Evolutionary conservation across 2,888 invertebrate species (phyloP), one percentile per base, ranked within the genome.

Genomic region (Helobdella robusta): DNA sequence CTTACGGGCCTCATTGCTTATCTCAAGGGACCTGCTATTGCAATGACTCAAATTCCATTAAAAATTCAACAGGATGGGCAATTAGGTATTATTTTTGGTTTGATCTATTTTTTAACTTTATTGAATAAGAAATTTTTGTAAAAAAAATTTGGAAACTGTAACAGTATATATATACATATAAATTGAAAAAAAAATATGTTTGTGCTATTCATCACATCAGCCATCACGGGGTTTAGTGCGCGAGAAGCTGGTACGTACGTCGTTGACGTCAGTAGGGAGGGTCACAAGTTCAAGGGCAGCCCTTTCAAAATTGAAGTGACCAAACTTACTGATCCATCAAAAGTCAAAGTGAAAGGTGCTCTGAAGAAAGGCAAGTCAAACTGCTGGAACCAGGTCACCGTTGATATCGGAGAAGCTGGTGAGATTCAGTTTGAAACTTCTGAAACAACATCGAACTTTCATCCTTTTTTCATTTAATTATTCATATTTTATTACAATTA

Each of bases 291-390:
- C 73, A 87, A 88, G 71, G 92, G 92, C 78, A 93, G 92, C 0
- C 97, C 95, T 0, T 97, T 95, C 83, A 90, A 89, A 80, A 91
- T 97, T 75, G 92, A 95, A 81, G 88, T 92, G 8, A 94, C 94
- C 68, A 92, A 95, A 77, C 91, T 95, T 23, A 89, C 89, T 80
- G 93, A 94, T 40, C 44, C n/a, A 40, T 40, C n/a, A 18, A 44
- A 62, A 50, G 95, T 97, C 2, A 86, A 86, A 79, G 89, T 94
- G 18, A 65, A 67, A 11, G 78, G 78, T 3, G 59, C 66, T 0
- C 58, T 61, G 20, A 72, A 73, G 23, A 71, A 73, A 4, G 94
- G 93, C 68, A 89, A 91, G 75, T 91, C 95, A 30, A 90, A 89
- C 81, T 91, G 91, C 81, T 91, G 92, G 70, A 97, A 97, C 78